Base-by-base conservation (phyloP, 2,113 vertebrate genomes). In the Heterotis niloticus region DNA sequence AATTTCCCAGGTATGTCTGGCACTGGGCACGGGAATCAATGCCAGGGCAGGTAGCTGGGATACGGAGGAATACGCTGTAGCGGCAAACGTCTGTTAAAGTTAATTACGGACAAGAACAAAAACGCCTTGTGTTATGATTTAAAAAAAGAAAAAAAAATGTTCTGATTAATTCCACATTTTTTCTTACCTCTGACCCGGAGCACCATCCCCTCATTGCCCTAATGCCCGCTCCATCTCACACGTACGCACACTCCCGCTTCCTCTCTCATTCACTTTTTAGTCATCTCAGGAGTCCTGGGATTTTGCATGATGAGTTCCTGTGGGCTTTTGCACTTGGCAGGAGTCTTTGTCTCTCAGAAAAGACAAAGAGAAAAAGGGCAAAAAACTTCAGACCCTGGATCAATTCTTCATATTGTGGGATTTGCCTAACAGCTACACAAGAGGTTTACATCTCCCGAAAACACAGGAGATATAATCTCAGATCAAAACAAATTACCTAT, bases 1-100 rank as follows among this genome's bases (percentile, higher is more conserved):
- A 82, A 89, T 94, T 95, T 93, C 89, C 84, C 88, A 92, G 90
- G 92, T 93, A 92, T 94, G 93, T 93, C 87, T 95, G 94, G 94
- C 92, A 89, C 84, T 78, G 86, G 87, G 81, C 80, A 85, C 80
- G 86, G 90, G 92, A 91, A 88, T 66, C 84, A 81, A 77, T 82
- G 83, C 87, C 89, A 90, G 92, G 84, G 87, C 91, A 92, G 88
- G 90, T 92, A 89, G 88, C 79, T 88, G 85, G 84, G 85, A 86
- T 86, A 82, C 83, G 85, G 84, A 88, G 89, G 88, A 86, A 85
- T 83, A 87, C 89, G 90, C 90, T 81, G 83, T 91, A 91, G 91
- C 87, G 89, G 86, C 84, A 90, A 87, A 80, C 34, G 81, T 84
- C 82, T 88, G 79, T 81, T 85, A 79, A 85, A 85, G 85, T 83